Conservation (phyloP, 2,888 invertebrate genomes). For the Mactromeris polynyma region DNA sequence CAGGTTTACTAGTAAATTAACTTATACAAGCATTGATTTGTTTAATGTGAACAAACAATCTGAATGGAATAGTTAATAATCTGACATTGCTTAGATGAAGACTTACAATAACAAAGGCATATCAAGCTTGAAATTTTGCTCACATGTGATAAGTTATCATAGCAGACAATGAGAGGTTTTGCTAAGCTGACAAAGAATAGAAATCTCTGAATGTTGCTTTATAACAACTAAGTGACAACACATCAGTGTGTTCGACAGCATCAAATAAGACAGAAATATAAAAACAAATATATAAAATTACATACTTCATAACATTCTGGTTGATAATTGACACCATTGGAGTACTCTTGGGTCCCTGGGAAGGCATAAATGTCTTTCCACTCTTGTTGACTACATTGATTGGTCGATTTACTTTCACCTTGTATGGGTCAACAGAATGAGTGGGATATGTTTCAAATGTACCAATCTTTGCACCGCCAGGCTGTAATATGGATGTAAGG, state of each 20-base stretch:
- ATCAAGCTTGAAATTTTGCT: too few relatives aligned
- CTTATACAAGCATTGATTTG: too few relatives aligned
- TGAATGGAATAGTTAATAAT: too few relatives aligned
- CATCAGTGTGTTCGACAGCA: neutral
- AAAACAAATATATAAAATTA: conserved; percentile 24
- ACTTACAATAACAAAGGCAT: too few relatives aligned
- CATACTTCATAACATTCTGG: conserved; percentile 85
- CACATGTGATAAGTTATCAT: too few relatives aligned
- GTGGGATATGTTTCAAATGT: conserved; percentile 87
- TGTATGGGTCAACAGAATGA: conserved; percentile 85
- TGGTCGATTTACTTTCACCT: conserved; percentile 77
- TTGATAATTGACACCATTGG: conserved; percentile 85
- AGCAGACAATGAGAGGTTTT: too few relatives aligned
- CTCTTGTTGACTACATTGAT: conserved; percentile 86
- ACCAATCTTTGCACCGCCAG: conserved; percentile 86
- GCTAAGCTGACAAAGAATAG: too few relatives aligned
- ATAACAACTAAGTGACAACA: neutral
- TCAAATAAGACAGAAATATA: neutral
- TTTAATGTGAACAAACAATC: too few relatives aligned
- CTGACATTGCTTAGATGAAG: too few relatives aligned
- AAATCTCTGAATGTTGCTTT: neutral
- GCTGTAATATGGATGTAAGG: conserved; percentile 70
- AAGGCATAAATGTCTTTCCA: conserved; percentile 86
- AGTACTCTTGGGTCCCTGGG: conserved; percentile 85
- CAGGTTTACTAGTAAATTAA: too few relatives aligned